Conservation (phyloP, 2,113 vertebrate genomes). For the Eubucco bourcierii region DNA sequence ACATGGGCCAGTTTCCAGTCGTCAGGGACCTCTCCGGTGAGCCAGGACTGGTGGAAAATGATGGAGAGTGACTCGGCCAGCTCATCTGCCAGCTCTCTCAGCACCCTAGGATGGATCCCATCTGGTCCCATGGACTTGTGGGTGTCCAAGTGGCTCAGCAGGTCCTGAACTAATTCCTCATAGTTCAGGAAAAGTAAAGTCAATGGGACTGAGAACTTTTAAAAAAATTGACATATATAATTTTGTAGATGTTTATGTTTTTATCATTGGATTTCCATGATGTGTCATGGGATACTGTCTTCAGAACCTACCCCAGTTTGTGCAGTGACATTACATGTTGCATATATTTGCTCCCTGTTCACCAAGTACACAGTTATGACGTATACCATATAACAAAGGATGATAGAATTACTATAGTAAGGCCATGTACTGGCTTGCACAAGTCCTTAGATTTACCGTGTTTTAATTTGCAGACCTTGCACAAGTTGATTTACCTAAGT, state of each 20-base stretch:
- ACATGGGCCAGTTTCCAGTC: too few species aligned
- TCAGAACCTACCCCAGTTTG: background rate
- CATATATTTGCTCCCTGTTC: background rate
- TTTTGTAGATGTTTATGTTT: background rate
- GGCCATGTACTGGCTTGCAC: background rate
- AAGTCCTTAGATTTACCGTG: background rate
- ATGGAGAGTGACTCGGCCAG: too few species aligned
- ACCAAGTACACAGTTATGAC: background rate
- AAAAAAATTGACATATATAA: too few species aligned
- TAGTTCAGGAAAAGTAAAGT: too few species aligned
- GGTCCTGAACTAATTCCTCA: too few species aligned
- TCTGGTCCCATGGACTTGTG: too few species aligned
- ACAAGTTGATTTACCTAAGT: background rate
- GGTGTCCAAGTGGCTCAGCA: too few species aligned
- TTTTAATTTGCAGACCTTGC: background rate
- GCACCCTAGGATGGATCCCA: too few species aligned
- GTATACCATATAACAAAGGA: background rate
- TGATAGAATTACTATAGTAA: background rate
- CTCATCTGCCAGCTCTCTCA: too few species aligned
- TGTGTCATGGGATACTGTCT: background rate
- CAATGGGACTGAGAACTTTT: background rate
- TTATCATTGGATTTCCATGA: background rate
- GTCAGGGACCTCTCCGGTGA: too few species aligned
- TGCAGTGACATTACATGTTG: background rate
- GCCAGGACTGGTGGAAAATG: too few species aligned